Evolutionary conservation across 2,113 vertebrate genomes (phyloP).

Genomic region (Phoxinus phoxinus): DNA sequence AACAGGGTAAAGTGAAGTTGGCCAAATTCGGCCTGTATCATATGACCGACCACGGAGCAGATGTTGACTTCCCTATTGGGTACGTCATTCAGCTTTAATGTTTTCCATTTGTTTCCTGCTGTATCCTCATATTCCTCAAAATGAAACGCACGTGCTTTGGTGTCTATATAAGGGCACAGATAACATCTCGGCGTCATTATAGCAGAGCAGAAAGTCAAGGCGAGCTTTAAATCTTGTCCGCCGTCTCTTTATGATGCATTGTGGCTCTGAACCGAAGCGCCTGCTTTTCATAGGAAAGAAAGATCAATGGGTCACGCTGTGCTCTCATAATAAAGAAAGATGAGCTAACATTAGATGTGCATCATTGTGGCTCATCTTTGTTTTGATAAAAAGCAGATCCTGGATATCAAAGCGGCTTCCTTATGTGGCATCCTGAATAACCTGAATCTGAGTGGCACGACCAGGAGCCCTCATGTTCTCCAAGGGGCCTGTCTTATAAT

Average conservation of each 20-base stretch:
- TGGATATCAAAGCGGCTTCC: constrained; percentile 64
- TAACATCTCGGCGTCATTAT: constrained; percentile 30
- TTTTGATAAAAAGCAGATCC: constrained; percentile 63
- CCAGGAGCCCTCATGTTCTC: constrained; percentile 55
- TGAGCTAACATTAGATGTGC: constrained; percentile 58
- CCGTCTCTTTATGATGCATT: constrained; percentile 30
- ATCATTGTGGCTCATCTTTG: constrained; percentile 53
- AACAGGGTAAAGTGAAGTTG: constrained; percentile 89
- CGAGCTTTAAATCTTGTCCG: constrained; percentile 39
- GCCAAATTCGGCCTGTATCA: constrained; percentile 98
- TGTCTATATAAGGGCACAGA: constrained; percentile 23
- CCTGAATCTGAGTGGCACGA: constrained; percentile 1
- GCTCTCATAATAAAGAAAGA: constrained; percentile 51
- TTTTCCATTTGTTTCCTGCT: constrained; percentile 16
- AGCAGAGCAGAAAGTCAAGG: constrained; percentile 6
- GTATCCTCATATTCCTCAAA: constrained; percentile 8
- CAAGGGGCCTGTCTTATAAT: constrained; percentile 33
- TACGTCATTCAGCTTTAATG: constrained; percentile 69
- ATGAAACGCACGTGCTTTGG: constrained; percentile 25
- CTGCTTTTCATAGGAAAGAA: constrained; percentile 61
- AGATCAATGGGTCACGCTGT: constrained; percentile 60
- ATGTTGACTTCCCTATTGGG: constrained; percentile 99
- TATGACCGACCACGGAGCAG: constrained; percentile 94
- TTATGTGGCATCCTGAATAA: constrained; percentile 60
- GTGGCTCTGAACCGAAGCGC: constrained; percentile 26